Percentiles rank a stretch among this genome's conserved stretches.
These are phyloP conservation scores for Myotis brandtii DNA, from an alignment of 2,113 vertebrate species.

Conservation along the genomic window DNA sequence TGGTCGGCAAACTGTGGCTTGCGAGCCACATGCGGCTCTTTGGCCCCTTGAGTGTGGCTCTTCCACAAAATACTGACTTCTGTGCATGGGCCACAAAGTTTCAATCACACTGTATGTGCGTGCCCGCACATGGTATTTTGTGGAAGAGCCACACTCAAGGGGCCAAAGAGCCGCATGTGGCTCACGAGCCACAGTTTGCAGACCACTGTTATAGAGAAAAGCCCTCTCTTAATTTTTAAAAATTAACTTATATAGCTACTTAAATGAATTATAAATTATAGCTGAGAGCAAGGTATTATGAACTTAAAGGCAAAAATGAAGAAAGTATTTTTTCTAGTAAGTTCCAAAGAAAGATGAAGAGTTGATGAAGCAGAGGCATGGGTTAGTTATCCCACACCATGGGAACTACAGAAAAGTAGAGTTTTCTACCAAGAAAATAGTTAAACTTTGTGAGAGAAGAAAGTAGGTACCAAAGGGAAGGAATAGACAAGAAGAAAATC, in stretches of 20 bases:
- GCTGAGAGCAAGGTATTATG: neutral
- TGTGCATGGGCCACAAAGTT: too few relatives aligned
- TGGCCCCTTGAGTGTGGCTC: too few relatives aligned
- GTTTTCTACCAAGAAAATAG: neutral
- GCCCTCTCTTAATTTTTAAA: neutral
- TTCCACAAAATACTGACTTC: too few relatives aligned
- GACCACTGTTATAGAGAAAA: neutral
- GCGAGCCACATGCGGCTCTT: too few relatives aligned
- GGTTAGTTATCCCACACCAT: neutral
- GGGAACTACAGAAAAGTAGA: neutral
- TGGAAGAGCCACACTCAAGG: too few relatives aligned
- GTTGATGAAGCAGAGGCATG: neutral
- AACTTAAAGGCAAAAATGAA: neutral
- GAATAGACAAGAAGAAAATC: neutral
- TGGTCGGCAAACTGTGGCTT: too few relatives aligned
- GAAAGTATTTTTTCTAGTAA: constrained; percentile 4
- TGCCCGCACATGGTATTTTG: too few relatives aligned
- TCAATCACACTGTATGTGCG: too few relatives aligned
- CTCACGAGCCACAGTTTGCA: too few relatives aligned
- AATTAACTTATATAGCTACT: neutral
- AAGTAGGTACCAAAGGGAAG: neutral
- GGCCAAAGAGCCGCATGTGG: too few relatives aligned
- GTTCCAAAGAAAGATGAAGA: constrained; percentile 34
- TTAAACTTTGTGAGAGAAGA: constrained; percentile 14
- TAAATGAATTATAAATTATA: constrained; percentile 1